A percentile compares a stretch with the other conserved stretches of the same genome.
Evolutionary conservation across 1,140 invertebrate species (phyloP).

Genomic region (Rhizoglyphus robini): DNA sequence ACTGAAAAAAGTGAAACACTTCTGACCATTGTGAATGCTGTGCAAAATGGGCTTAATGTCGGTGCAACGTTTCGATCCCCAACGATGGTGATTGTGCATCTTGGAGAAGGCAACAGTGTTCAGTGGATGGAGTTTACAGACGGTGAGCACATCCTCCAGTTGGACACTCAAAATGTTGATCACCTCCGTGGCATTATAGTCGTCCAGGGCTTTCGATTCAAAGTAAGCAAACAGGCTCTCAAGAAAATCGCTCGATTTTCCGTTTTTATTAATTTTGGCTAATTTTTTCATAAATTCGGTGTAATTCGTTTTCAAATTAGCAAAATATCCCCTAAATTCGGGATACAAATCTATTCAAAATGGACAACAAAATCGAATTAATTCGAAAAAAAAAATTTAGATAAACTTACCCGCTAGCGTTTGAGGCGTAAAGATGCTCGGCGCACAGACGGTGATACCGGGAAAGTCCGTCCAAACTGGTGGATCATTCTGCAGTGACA

Average conservation of each 20-base stretch:
- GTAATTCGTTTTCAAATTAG: background rate
- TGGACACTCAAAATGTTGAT: background rate
- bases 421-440: background rate
- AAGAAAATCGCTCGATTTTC: too few relatives aligned
- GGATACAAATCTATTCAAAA: too few relatives aligned
- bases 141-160: background rate
- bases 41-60: background rate
- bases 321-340: background rate
- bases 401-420: background rate
- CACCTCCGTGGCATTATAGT: background rate
- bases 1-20: background rate
- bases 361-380: too few relatives aligned
- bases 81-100: background rate
- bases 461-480: background rate
- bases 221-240: background rate
- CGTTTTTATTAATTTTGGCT: too few relatives aligned
- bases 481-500: background rate
- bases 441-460: conserved; percentile 3
- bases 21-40: background rate
- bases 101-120: background rate
- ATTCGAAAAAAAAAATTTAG: too few relatives aligned
- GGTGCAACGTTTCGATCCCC: background rate
- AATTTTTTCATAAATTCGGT: background rate
- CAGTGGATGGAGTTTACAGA: background rate
- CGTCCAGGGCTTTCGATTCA: background rate